These are phyloP conservation scores for Dreissena polymorpha DNA, from an alignment of 1,140 invertebrate species.

Conservation along the genomic window DNA sequence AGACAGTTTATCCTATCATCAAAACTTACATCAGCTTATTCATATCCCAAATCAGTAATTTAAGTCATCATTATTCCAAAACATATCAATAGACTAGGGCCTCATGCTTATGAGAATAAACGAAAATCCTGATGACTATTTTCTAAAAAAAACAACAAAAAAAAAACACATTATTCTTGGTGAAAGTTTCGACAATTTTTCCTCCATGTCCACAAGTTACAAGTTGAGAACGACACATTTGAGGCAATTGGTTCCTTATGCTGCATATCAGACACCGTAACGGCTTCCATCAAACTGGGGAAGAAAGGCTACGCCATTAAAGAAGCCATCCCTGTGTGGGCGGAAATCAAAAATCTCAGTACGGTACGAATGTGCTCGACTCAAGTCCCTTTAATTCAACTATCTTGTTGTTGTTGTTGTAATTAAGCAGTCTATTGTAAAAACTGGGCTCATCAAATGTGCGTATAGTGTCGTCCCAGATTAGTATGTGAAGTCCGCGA, in stretches of 20 bases:
- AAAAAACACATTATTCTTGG: neutral
- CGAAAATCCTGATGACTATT: no score
- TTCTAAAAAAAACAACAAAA: no score
- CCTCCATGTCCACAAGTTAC: constrained; percentile 61
- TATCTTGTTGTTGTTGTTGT: constrained; percentile 32
- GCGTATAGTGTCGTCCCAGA: neutral
- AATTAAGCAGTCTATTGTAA: neutral
- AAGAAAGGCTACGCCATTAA: constrained; percentile 73
- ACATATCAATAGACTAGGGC: no score
- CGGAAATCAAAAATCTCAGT: constrained; percentile 75
- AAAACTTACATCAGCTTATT: no score
- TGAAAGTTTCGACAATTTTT: neutral
- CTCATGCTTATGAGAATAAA: no score
- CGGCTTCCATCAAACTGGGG: constrained; percentile 70
- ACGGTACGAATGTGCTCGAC: constrained; percentile 70
- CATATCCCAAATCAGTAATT: no score
- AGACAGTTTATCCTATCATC: no score
- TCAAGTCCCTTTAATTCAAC: constrained; percentile 75
- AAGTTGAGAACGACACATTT: constrained; percentile 76
- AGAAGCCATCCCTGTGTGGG: constrained; percentile 74
- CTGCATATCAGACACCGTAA: constrained; percentile 74
- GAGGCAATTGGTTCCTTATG: constrained; percentile 74
- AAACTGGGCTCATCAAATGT: no score
- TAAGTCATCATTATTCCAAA: no score
- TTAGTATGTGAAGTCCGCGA: neutral